phyloP scores from a whole-genome alignment of 1,140 invertebrate species.

The Manduca sexta region DNA sequence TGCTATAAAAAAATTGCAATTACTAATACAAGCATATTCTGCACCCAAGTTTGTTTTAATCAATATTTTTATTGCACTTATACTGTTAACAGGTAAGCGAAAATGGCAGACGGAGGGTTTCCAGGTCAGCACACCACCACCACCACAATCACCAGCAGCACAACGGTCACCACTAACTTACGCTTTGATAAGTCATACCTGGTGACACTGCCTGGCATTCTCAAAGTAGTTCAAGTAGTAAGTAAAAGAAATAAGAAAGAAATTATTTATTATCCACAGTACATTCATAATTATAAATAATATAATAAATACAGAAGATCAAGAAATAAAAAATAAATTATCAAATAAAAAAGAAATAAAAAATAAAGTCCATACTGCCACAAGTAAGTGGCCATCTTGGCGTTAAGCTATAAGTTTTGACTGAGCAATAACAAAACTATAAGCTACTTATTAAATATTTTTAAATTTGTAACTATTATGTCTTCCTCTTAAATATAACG shows the following conservation, averaged over 20 bases:
- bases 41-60: too few relatives aligned
- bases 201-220: constrained; percentile 80
- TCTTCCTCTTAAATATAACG: too few relatives aligned
- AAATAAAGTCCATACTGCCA: too few relatives aligned
- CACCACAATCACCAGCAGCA: constrained; percentile 78
- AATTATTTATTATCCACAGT: neutral
- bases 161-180: constrained; percentile 79
- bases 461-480: too few relatives aligned
- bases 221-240: constrained; percentile 88
- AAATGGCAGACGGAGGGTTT: constrained; percentile 79
- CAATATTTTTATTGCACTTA: neutral
- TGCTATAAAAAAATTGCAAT: too few relatives aligned
- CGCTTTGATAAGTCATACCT: constrained; percentile 83
- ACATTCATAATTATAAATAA: neutral
- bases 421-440: too few relatives aligned
- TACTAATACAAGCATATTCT: too few relatives aligned
- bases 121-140: constrained; percentile 81
- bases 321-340: neutral
- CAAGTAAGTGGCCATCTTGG: too few relatives aligned
- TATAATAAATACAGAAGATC: neutral
- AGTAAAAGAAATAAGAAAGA: too few relatives aligned
- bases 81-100: constrained; percentile 19
- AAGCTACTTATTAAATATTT: too few relatives aligned
- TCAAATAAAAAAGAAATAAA: neutral
- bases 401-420: too few relatives aligned